Conservation (phyloP, 1,140 invertebrate genomes). For the Carposina sasakii region DNA sequence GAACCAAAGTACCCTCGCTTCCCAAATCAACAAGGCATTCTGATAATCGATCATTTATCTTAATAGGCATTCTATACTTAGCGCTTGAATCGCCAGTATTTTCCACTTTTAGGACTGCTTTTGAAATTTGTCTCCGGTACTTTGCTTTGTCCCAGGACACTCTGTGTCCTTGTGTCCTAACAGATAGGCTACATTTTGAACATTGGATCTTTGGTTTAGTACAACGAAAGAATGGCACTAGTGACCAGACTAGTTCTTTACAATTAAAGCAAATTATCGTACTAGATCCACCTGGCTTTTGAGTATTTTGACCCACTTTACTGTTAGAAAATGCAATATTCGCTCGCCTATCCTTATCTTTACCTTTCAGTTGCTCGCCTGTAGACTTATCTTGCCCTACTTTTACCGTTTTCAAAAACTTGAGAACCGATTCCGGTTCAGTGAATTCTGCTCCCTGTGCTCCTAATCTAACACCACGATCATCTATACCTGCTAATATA, state of each 20-base stretch:
- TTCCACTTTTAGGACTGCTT: background rate
- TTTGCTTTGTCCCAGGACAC: background rate
- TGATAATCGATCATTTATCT: background rate
- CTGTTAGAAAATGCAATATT: background rate
- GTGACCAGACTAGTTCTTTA: constrained; percentile 15
- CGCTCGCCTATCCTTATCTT: constrained; percentile 1
- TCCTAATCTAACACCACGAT: constrained; percentile 5
- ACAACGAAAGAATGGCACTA: constrained; percentile 8
- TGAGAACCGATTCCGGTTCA: constrained; percentile 4
- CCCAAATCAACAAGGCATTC: constrained; percentile 1
- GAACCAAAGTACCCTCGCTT: constrained; percentile 4
- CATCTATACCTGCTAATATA: constrained; percentile 5
- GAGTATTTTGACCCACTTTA: background rate
- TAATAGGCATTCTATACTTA: constrained; percentile 5
- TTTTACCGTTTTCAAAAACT: constrained; percentile 5
- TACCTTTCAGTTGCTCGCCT: background rate
- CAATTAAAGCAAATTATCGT: constrained; percentile 10
- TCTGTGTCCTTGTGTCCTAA: background rate
- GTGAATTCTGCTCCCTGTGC: constrained; percentile 4
- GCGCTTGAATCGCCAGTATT: background rate
- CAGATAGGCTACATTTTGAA: constrained; percentile 4
- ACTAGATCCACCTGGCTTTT: background rate
- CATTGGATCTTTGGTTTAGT: constrained; percentile 6
- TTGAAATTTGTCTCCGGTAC: background rate
- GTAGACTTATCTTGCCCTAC: background rate